phyloP scores from a whole-genome alignment of 2,888 invertebrate genomes.

The Drepanosiphum platanoidis region DNA sequence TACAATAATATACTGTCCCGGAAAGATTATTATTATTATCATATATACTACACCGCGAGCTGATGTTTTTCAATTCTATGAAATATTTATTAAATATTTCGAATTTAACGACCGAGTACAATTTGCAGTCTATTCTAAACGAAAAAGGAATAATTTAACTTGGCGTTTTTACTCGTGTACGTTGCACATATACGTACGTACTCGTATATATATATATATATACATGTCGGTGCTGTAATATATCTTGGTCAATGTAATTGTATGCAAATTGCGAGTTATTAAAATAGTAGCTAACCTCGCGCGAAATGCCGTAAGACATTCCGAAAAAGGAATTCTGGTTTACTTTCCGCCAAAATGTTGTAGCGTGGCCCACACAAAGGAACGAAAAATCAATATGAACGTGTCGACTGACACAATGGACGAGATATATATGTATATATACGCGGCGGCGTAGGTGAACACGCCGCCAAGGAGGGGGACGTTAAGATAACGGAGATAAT shows the following conservation, averaged over 20 bases:
- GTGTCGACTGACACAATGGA: conserved; percentile 43
- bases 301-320: conserved; percentile 21
- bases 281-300: neutral
- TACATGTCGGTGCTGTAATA: neutral
- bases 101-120: neutral
- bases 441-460: neutral
- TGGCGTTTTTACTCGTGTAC: too few relatives aligned
- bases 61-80: neutral
- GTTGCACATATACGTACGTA: neutral
- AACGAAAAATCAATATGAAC: conserved; percentile 57
- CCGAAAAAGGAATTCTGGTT: conserved; percentile 35
- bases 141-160: conserved; percentile 18
- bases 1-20: too few relatives aligned
- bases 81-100: neutral
- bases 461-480: neutral
- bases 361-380: neutral
- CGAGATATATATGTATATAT: too few relatives aligned
- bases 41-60: neutral
- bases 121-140: conserved; percentile 8
- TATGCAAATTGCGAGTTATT: conserved; percentile 29
- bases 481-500: neutral
- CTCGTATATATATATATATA: neutral
- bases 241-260: conserved; percentile 17
- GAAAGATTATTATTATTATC: too few relatives aligned
- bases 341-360: conserved; percentile 16